These are phyloP conservation scores for Macaca fascicularis DNA, from an alignment of 2,113 vertebrate species.

Conservation along the genomic window DNA sequence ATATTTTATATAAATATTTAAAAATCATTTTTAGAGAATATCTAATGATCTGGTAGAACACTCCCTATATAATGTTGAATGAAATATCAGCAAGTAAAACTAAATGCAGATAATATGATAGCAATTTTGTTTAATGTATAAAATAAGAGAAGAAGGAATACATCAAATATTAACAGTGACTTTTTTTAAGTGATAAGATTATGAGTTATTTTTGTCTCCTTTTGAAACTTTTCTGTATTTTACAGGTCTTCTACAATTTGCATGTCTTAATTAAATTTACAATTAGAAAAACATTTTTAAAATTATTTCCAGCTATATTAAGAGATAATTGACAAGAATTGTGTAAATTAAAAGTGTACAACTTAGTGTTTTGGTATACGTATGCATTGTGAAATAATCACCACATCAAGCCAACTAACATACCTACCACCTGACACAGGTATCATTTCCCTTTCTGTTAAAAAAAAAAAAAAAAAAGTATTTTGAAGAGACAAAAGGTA, in stretches of 20 bases:
- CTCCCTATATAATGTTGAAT: background rate
- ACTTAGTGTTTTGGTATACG: background rate
- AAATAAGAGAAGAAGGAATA: background rate
- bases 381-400: background rate
- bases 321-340: background rate
- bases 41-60: background rate
- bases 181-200: background rate
- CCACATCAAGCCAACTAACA: background rate
- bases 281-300: slow-evolving; percentile 12
- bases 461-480: background rate
- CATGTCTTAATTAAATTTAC: slow-evolving; percentile 35
- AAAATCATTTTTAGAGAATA: background rate
- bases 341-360: background rate
- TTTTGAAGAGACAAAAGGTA: background rate
- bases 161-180: background rate
- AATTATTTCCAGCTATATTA: background rate
- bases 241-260: background rate
- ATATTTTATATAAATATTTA: background rate
- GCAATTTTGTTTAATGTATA: background rate
- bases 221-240: background rate
- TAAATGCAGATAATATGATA: background rate
- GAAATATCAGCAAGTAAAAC: background rate
- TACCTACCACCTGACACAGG: background rate
- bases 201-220: background rate
- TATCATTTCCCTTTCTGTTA: background rate